Conservation (phyloP, 2,113 vertebrate species). For the Menura novaehollandiae region DNA sequence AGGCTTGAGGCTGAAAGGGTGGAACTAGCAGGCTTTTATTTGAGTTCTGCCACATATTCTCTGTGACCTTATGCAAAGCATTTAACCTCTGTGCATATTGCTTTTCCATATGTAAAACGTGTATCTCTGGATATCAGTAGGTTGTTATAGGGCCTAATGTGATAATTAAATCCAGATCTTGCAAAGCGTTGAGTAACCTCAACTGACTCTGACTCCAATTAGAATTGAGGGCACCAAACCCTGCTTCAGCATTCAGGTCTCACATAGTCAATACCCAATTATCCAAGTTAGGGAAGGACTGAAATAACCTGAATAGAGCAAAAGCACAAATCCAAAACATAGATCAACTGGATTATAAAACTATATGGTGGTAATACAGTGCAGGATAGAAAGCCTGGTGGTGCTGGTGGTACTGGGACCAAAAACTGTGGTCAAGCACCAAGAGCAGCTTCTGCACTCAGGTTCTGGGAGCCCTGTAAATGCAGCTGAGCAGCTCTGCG, state of each 20-base stretch:
- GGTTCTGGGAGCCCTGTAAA: not conserved
- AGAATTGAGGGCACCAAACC: not conserved
- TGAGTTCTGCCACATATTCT: slow-evolving; percentile 3
- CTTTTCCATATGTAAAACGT: not conserved
- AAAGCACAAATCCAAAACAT: not conserved
- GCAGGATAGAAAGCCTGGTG: not conserved
- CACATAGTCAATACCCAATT: not conserved
- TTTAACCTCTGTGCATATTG: slow-evolving; percentile 46
- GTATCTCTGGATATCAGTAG: not conserved
- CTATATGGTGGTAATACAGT: not conserved
- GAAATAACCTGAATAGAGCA: not conserved
- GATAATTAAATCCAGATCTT: slow-evolving; percentile 50
- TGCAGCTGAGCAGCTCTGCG: not conserved
- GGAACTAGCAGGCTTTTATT: slow-evolving; percentile 37
- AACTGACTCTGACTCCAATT: slow-evolving; percentile 22
- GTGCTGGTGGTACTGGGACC: not conserved
- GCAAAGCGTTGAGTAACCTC: not conserved
- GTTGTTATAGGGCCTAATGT: not conserved
- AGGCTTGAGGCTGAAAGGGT: slow-evolving; percentile 11
- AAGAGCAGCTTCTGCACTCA: rapidly evolving
- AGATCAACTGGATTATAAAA: not conserved
- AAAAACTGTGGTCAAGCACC: not conserved
- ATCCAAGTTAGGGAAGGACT: not conserved
- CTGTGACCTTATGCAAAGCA: slow-evolving; percentile 59
- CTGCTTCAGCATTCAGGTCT: not conserved